Base-by-base conservation (phyloP, 2,797 vertebrate genomes). In the Pelodytes ibericus region DNA sequence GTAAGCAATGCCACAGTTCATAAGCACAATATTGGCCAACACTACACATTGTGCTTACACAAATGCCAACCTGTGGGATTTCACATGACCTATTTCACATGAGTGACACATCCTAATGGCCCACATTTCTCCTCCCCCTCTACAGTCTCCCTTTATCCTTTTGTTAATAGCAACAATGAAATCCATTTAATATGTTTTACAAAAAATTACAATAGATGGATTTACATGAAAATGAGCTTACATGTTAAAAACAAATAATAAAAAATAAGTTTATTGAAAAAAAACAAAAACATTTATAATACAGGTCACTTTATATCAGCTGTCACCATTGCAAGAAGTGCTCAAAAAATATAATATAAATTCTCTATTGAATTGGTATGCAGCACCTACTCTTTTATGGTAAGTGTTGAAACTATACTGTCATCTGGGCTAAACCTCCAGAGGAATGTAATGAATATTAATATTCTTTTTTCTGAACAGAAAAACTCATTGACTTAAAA, bases 1-100 rank as follows among this genome's bases (percentile, higher is more conserved):
- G 10, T 84, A 86, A 92, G 90, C 90, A 84, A 86, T 87, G 90
- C 86, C 90, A 88, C 85, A 87, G 83, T 89, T 92, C 86, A 89
- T 90, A 90, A 91, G 84, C 73, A 73, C 84, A 87, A 87, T 86
- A 87, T 87, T 87, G 80, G 77, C 76, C 85, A 81, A 74, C 56
- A 62, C 82, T 82, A 85, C 79, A 84, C 85, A 80, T 82, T 70
- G 33, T 36, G 70, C 75, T 58, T 62, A 27, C n/a, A 51, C 25
- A 57, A 47, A 58, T 62, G 64, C 41, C 59, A 62, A 56, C 27
- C 57, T 26, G 49, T 29, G 59, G 63, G 60, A 71, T 41, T 29
- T 78, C n/a, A n/a, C n/a, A n/a, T n/a, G 7, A 44, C 18, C 13
- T 13, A 27, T 73, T 68, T 56, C 11, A 59, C 82, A 2, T 49